Base-by-base conservation (phyloP, 2,888 invertebrate genomes). In the Pasiphila rectangulata region DNA sequence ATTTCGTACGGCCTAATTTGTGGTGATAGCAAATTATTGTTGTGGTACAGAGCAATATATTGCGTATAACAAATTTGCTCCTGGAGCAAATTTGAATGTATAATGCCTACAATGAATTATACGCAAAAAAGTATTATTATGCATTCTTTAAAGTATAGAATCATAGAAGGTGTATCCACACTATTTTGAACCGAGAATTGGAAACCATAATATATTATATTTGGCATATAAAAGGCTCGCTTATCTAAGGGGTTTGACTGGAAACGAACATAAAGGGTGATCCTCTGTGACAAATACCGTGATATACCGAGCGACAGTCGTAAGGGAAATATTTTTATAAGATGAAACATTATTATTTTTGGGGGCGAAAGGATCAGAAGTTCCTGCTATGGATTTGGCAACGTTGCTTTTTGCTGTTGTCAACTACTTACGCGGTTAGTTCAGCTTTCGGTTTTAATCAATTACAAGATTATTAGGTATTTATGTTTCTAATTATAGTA, bases 211-310 rank as follows among this genome's bases (percentile, higher is more conserved):
- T 88, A 88, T 88, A 87, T 88, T 87, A 88, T 88, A 88, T 88
- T 88, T 86, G 88, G 85, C 88, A 86, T 88, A 88, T 88, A 87
- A 88, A 88, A 88, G 87, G 87, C 88, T 81, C 86, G 86, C 87
- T 87, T 88, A 88, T 88, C 88, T 87, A 87, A 87, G 87, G 88
- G 88, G 88, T 88, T 88, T 88, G 88, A 84, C 87, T 87, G 86
- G 85, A 84, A 87, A 84, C 84, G 86, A 88, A 86, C 88, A 87
- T 87, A 88, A 88, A 88, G 88, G 88, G 88, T 88, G 88, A 88
- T 88, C 88, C 86, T 86, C 84, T 86, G 87, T 88, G 88, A 88
- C 88, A 88, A 88, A 88, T 88, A 87, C 82, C 75, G 85, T 87
- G 88, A 87, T 87, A 87, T 87, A 86, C 86, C 79, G 86, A 79